phyloP scores from a whole-genome alignment of 92 coral and sea anemone genomes.

The Porites cylindrica region DNA sequence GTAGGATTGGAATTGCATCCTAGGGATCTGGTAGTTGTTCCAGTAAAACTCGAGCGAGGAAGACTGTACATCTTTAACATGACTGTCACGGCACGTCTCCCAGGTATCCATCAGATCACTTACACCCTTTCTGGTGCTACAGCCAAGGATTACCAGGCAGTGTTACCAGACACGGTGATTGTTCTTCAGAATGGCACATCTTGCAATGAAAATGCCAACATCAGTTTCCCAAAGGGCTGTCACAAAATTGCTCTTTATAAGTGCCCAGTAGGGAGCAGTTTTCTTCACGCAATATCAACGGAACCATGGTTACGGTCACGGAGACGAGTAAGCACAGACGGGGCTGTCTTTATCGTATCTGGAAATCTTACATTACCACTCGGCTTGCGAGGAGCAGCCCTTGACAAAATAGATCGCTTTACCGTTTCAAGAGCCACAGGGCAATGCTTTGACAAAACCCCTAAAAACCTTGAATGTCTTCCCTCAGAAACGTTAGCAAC shows the following conservation, averaged over 20 bases:
- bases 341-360: constrained; percentile 48
- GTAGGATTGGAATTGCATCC: constrained; percentile 60
- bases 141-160: constrained; percentile 48
- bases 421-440: neutral
- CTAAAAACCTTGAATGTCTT: constrained; percentile 35
- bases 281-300: constrained; percentile 61
- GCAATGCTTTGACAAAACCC: constrained; percentile 11
- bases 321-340: constrained; percentile 49
- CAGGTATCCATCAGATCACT: constrained; percentile 64
- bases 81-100: constrained; percentile 56
- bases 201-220: constrained; percentile 12
- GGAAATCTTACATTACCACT: constrained; percentile 52
- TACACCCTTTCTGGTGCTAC: constrained; percentile 73
- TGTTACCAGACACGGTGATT: constrained; percentile 54
- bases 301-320: constrained; percentile 56
- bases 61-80: constrained; percentile 46
- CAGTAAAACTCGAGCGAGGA: constrained; percentile 7
- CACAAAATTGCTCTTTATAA: constrained; percentile 36
- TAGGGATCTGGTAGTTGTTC: constrained; percentile 22
- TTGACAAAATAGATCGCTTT: constrained; percentile 12
- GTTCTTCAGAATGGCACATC: constrained; percentile 38
- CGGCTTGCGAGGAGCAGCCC: constrained; percentile 62
- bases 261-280: constrained; percentile 45
- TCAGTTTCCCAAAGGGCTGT: constrained; percentile 67
- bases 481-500: constrained; percentile 51